Percentiles rank a stretch among this genome's conserved stretches.
phyloP scores from a whole-genome alignment of 2,888 invertebrate genomes.

The Eupithecia centaureata region DNA sequence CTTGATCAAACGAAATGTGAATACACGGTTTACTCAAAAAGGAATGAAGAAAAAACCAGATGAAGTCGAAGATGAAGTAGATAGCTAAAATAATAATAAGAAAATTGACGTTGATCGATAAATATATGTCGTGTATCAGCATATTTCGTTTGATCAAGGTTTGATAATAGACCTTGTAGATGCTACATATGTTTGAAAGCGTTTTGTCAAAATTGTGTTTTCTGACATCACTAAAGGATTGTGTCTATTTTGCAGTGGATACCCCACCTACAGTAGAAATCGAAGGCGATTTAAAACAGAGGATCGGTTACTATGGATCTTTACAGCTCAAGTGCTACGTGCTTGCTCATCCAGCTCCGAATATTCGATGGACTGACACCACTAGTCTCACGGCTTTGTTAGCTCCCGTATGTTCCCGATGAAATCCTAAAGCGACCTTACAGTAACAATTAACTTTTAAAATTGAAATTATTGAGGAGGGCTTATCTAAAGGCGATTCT shows the following conservation, averaged over 20 bases:
- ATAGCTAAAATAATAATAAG: no score
- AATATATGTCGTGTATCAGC: no score
- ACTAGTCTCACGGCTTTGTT: not conserved
- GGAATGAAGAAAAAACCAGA: no score
- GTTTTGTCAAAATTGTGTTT: no score
- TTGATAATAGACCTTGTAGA: no score
- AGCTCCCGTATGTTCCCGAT: conserved; percentile 10
- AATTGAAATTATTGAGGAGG: not conserved
- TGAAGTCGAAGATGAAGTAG: no score
- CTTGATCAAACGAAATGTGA: no score
- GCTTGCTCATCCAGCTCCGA: conserved; percentile 11
- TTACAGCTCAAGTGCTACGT: conserved; percentile 19
- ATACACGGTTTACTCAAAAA: no score
- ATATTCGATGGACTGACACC: conserved; percentile 19
- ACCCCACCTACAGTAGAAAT: conserved; percentile 10
- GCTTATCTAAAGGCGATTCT: no score
- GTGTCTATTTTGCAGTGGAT: conserved; percentile 11
- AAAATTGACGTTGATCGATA: no score
- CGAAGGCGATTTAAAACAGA: conserved; percentile 7
- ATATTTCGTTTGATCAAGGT: no score
- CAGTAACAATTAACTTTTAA: not conserved
- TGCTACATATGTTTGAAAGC: no score
- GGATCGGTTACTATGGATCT: not conserved
- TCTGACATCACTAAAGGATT: not conserved
- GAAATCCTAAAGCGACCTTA: not conserved